Percentiles rank a stretch among this genome's conserved stretches.
Evolutionary conservation across 2,113 vertebrate species (phyloP).

Genomic region (Alosa alosa): DNA sequence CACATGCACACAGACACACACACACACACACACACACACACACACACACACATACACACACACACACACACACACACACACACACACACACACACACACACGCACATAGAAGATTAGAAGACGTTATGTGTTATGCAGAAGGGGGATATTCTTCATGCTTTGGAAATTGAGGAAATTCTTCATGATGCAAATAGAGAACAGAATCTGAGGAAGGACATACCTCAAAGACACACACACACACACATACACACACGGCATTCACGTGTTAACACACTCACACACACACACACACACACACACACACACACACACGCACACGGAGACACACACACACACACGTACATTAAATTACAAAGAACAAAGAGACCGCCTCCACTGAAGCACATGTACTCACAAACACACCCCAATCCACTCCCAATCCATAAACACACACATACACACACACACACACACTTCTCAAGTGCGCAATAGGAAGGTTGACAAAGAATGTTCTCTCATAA

Average conservation of each 20-base stretch:
- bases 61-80: background rate
- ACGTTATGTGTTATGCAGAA: too few relatives aligned
- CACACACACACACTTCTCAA: background rate
- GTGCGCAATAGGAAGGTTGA: background rate
- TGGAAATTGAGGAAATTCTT: background rate
- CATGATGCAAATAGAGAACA: background rate
- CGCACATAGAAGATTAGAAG: background rate
- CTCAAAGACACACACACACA: background rate
- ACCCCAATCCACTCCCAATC: background rate
- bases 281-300: background rate
- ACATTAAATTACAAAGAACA: too few relatives aligned
- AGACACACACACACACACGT: too few relatives aligned
- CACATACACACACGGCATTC: background rate
- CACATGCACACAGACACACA: background rate
- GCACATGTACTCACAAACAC: too few relatives aligned
- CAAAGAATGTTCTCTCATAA: background rate
- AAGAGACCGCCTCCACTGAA: too few relatives aligned
- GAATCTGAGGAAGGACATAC: constrained; percentile 3
- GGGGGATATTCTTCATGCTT: background rate
- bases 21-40: background rate
- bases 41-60: background rate
- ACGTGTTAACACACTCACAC: background rate
- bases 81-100: background rate
- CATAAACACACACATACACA: background rate
- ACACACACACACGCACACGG: background rate